Evolutionary conservation across 2,113 vertebrate species (phyloP), one percentile per base, ranked within the genome.

Genomic region (Zeus faber): DNA sequence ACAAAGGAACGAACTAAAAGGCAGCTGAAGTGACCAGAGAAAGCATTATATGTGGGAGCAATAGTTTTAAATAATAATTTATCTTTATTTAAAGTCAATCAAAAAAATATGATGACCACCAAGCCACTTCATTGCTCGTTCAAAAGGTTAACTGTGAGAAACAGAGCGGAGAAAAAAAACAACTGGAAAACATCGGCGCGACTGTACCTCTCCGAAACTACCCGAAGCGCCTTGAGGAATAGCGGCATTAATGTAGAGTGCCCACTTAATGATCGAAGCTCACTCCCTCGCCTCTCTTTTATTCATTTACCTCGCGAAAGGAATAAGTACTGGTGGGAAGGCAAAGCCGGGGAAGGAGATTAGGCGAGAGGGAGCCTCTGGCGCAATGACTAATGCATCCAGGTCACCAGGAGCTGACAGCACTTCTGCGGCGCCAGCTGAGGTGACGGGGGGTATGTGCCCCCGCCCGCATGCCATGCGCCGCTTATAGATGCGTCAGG

Each of bases 361-460:
- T 41, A 45, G 47, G 48, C 47, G 35, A 16, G 25, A 8, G 43
- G 18, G 50, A 60, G 33, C 40, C 40, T 50, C 18, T 53, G 49
- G 65, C 67, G 78, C 44, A 4, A 49, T 65, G 50, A 65, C 67
- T 72, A 63, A 76, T 76, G 75, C 58, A 74, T 43, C 62, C 71
- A 67, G 79, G 76, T 80, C 74, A 82, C 55, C 6, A 43, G 2
- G 17, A 69, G 46, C 58, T 58, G 60, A 74, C 67, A 69, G 65
- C 37, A 55, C 49, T 64, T 50, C 41, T 56, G 57, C 63, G 45
- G 62, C 23, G 21, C 9, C 7, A 21, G 35, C 58, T 58, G 41
- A 20, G 62, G 59, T 20, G 48, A 63, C 5, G 2, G 3, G 24
- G 45, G 18, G 39, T 74, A 22, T 24, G 44, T 46, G 20, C 23